phyloP scores from a whole-genome alignment of 1,140 invertebrate genomes.

The Microplitis mediator region DNA sequence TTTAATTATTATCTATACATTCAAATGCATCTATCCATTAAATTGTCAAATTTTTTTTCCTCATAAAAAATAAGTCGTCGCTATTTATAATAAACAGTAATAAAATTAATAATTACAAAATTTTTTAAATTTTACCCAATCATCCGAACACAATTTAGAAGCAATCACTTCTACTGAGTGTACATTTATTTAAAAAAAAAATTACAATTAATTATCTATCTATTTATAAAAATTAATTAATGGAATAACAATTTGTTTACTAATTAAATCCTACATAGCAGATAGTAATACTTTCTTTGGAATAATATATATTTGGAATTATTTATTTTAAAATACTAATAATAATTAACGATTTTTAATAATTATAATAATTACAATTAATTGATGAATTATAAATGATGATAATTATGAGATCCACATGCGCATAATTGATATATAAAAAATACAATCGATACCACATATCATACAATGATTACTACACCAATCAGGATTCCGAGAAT shows the following conservation, averaged over 20 bases:
- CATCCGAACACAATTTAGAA: too few species aligned
- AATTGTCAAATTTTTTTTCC: too few species aligned
- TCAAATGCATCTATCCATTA: too few species aligned
- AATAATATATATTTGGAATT: not conserved
- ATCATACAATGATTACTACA: not conserved
- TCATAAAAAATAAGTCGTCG: too few species aligned
- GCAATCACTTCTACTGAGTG: too few species aligned
- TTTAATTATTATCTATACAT: too few species aligned
- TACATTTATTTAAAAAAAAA: too few species aligned
- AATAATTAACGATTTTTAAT: not conserved
- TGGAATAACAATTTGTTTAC: not conserved
- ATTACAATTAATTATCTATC: too few species aligned
- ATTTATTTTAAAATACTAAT: not conserved
- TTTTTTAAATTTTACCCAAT: too few species aligned
- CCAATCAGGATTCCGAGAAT: not conserved
- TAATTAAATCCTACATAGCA: not conserved
- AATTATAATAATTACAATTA: not conserved
- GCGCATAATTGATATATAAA: not conserved
- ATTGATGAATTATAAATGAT: not conserved
- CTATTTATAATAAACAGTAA: too few species aligned
- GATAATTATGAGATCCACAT: not conserved
- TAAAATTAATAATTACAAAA: too few species aligned
- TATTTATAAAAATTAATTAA: not conserved
- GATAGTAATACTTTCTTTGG: constrained; percentile 1
- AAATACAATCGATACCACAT: not conserved